Conservation (phyloP, 2,888 invertebrate genomes). For the Petrophora chlorosata region DNA sequence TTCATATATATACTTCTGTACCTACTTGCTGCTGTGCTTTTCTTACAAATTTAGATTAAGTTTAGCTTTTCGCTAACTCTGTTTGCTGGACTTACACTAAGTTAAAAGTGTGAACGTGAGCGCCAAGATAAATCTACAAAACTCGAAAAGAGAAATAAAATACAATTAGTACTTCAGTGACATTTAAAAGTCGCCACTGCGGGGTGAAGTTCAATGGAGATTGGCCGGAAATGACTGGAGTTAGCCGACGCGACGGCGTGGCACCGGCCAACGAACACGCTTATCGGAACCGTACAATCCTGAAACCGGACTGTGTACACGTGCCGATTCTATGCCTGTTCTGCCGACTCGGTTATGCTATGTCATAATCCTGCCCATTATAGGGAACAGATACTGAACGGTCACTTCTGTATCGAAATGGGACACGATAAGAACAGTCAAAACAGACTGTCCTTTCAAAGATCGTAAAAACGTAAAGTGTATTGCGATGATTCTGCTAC, state of each 20-base stretch:
- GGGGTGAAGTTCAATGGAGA: not conserved
- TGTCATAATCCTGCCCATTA: not conserved
- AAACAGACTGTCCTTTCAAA: not conserved
- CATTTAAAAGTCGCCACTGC: not conserved
- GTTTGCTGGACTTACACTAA: too few species aligned
- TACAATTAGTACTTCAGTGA: too few species aligned
- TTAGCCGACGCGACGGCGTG: not conserved
- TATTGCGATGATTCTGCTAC: not conserved
- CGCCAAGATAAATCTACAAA: too few species aligned
- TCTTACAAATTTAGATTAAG: too few species aligned
- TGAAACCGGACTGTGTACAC: not conserved
- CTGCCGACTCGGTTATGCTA: not conserved
- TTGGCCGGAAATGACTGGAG: conserved; percentile 7
- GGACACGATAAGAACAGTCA: not conserved
- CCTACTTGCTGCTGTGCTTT: too few species aligned
- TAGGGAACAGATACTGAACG: not conserved
- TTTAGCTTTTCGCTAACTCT: too few species aligned
- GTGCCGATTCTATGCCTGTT: not conserved
- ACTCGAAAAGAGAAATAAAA: not conserved
- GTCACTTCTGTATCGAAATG: not conserved
- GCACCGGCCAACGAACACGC: not conserved
- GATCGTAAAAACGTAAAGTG: not conserved
- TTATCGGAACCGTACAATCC: not conserved
- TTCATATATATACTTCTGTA: too few species aligned
- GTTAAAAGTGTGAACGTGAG: too few species aligned